phyloP scores from a whole-genome alignment of 1,140 invertebrate species.

The Eueides isabella region DNA sequence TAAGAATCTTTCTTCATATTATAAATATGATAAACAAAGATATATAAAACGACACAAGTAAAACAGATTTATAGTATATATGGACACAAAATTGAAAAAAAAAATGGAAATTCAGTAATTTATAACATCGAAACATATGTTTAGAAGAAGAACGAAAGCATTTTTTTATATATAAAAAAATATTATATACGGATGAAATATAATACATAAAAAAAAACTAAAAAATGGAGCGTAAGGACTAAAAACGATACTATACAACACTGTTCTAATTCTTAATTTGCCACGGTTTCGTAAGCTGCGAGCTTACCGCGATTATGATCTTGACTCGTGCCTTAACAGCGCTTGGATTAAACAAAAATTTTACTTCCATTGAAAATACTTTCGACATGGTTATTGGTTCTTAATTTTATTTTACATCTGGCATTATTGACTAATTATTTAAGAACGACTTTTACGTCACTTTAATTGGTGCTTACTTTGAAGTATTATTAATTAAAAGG shows the following conservation, averaged over 20 bases:
- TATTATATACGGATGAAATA: too few relatives aligned
- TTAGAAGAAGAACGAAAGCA: too few relatives aligned
- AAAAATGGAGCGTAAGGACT: conserved; percentile 14
- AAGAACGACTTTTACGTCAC: conserved; percentile 1
- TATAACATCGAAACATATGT: too few relatives aligned
- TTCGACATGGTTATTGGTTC: background rate
- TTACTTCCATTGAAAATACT: background rate
- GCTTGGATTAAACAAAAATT: background rate
- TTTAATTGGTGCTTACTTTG: background rate
- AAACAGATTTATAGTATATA: too few relatives aligned
- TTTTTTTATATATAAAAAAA: too few relatives aligned
- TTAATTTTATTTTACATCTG: conserved; percentile 4
- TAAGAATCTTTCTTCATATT: background rate
- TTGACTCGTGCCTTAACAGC: conserved; percentile 29
- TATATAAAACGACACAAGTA: too few relatives aligned
- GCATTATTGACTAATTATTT: conserved; percentile 13
- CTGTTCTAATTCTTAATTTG: conserved; percentile 32
- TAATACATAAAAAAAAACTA: background rate
- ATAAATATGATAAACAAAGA: too few relatives aligned
- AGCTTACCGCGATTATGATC: conserved; percentile 23
- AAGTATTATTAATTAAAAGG: background rate
- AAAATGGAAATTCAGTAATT: too few relatives aligned
- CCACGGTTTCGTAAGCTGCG: conserved; percentile 46
- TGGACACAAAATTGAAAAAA: too few relatives aligned
- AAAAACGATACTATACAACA: background rate